These are phyloP conservation scores for Hiodon alosoides DNA, from an alignment of 2,113 vertebrate genomes.

Conservation along the genomic window DNA sequence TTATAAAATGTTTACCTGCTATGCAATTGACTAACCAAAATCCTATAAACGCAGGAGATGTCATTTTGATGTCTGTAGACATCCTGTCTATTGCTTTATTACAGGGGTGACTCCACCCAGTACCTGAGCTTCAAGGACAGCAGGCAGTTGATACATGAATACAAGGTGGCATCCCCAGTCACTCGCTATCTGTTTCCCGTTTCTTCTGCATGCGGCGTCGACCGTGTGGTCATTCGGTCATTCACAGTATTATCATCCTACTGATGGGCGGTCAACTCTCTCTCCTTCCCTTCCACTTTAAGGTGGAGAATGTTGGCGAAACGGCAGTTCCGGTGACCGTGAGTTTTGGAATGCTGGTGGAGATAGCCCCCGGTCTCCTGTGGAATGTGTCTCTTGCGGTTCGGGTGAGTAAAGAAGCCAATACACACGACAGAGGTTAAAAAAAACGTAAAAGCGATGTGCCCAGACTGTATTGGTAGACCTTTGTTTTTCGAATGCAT, in stretches of 20 bases:
- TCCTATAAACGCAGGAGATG: not conserved
- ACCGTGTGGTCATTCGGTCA: too few species aligned
- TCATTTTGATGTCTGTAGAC: not conserved
- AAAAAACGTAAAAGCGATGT: too few species aligned
- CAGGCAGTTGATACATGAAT: constrained; percentile 27
- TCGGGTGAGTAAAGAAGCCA: constrained; percentile 21
- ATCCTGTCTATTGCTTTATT: constrained; percentile 1
- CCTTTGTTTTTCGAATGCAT: not conserved
- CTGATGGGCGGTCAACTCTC: not conserved
- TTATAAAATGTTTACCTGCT: not conserved
- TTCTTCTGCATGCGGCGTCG: not conserved
- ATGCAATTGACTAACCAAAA: not conserved
- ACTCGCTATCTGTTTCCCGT: not conserved
- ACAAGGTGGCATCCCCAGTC: constrained; percentile 20
- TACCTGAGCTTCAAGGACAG: constrained; percentile 24
- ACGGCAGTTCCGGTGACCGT: constrained; percentile 21
- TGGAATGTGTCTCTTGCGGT: constrained; percentile 28
- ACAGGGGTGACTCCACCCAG: constrained; percentile 29
- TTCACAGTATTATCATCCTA: not conserved
- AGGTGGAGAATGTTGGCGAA: constrained; percentile 35
- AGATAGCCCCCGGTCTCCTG: constrained; percentile 23
- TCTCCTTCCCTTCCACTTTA: not conserved
- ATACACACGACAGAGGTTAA: too few species aligned
- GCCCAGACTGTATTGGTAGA: too few species aligned
- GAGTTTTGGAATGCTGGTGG: constrained; percentile 32